Evolutionary conservation across 2,113 vertebrate genomes (phyloP).

Genomic region (Nettapus auritus): DNA sequence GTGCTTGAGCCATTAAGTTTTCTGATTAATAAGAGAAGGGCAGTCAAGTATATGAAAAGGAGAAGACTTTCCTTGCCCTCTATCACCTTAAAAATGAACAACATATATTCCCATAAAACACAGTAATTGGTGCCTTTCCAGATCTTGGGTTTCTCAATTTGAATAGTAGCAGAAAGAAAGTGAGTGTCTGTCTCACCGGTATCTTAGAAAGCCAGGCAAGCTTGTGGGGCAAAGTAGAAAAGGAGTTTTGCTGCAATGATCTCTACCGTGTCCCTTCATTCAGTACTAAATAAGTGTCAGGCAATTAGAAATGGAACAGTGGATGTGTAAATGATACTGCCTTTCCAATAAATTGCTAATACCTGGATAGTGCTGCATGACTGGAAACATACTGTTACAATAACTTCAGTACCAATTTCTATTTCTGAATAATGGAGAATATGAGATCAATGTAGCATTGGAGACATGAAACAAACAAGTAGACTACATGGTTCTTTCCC

Average conservation of each 20-base stretch:
- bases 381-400: constrained; percentile 57
- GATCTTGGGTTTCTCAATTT: constrained; percentile 62
- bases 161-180: not conserved
- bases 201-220: constrained; percentile 44
- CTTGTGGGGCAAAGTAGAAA: constrained; percentile 37
- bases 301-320: constrained; percentile 70
- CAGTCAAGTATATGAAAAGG: constrained; percentile 38
- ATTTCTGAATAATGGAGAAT: constrained; percentile 46
- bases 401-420: constrained; percentile 54
- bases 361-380: constrained; percentile 62
- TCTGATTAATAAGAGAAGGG: constrained; percentile 46
- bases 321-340: constrained; percentile 51
- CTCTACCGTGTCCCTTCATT: constrained; percentile 54
- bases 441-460: constrained; percentile 30
- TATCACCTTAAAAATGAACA: constrained; percentile 57
- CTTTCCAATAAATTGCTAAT: constrained; percentile 69
- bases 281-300: constrained; percentile 62
- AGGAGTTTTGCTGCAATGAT: constrained; percentile 56
- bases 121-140: constrained; percentile 62
- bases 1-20: constrained; percentile 11
- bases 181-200: constrained; percentile 5
- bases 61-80: constrained; percentile 61
- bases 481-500: not conserved
- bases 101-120: constrained; percentile 56
- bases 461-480: constrained; percentile 54